Evolutionary conservation across 2,888 invertebrate species (phyloP).

Genomic region (Hymenopus coronatus): DNA sequence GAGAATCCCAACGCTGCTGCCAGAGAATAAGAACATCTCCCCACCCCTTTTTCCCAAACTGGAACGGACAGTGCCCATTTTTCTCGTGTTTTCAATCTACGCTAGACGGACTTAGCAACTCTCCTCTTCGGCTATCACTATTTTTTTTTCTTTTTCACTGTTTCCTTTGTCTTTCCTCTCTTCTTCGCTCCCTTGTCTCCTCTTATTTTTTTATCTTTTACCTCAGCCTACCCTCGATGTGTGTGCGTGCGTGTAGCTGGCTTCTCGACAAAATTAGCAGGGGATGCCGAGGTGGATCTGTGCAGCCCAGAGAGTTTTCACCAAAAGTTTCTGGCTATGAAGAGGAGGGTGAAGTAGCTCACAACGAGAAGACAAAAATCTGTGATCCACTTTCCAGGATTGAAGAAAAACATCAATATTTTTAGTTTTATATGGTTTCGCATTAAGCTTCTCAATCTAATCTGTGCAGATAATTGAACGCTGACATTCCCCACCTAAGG

Average conservation of each 20-base stretch:
- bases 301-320: slow-evolving; percentile 20
- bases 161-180: slow-evolving; percentile 15
- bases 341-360: background rate
- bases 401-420: too few species aligned
- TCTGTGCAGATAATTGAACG: too few species aligned
- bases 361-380: too few species aligned
- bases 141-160: slow-evolving; percentile 1
- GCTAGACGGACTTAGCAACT: slow-evolving; percentile 31
- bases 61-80: slow-evolving; percentile 34
- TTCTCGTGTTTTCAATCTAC: slow-evolving; percentile 36
- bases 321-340: slow-evolving; percentile 26
- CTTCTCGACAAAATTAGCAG: slow-evolving; percentile 32
- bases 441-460: too few species aligned
- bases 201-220: slow-evolving; percentile 2
- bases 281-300: background rate
- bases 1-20: background rate
- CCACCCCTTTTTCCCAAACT: background rate
- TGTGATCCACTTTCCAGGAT: too few species aligned
- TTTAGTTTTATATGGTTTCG: too few species aligned
- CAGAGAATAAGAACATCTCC: slow-evolving; percentile 24
- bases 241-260: slow-evolving; percentile 22
- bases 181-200: background rate
- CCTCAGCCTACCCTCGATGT: slow-evolving; percentile 9
- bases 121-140: slow-evolving; percentile 18
- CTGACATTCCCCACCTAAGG: too few species aligned